Percentiles rank a stretch among this genome's conserved stretches.
phyloP scores from a whole-genome alignment of 2,888 invertebrate species.

The Polyommatus icarus region DNA sequence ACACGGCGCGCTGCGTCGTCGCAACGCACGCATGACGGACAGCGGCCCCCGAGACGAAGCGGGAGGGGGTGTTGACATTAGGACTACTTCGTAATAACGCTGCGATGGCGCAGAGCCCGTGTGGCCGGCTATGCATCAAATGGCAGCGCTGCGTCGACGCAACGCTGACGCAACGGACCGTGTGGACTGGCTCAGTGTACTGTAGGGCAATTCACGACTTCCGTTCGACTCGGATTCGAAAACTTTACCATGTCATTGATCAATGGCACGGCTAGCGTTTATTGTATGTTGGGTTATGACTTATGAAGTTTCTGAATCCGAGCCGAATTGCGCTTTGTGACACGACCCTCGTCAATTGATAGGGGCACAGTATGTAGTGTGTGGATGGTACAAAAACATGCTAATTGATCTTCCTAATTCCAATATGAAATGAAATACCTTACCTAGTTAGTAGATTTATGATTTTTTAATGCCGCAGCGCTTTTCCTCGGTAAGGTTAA shows the following conservation, averaged over 20 bases:
- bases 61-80: too few species aligned
- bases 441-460: neutral
- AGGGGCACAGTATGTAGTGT: neutral
- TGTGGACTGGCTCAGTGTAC: neutral
- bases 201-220: neutral
- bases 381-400: slow-evolving; percentile 15
- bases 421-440: too few species aligned
- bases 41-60: too few species aligned
- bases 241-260: neutral
- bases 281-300: neutral
- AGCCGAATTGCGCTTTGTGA: neutral
- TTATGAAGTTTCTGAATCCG: neutral
- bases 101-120: too few species aligned
- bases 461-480: neutral
- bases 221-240: neutral
- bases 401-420: neutral
- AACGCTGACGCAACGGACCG: too few species aligned
- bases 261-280: too few species aligned
- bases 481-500: neutral
- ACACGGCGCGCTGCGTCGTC: too few species aligned
- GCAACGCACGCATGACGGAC: too few species aligned
- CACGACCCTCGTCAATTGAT: slow-evolving; percentile 1
- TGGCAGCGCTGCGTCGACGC: too few species aligned
- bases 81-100: too few species aligned
- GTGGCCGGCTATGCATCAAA: too few species aligned